These are phyloP conservation scores for Naja naja DNA, from an alignment of 2,113 vertebrate genomes.

Conservation along the genomic window DNA sequence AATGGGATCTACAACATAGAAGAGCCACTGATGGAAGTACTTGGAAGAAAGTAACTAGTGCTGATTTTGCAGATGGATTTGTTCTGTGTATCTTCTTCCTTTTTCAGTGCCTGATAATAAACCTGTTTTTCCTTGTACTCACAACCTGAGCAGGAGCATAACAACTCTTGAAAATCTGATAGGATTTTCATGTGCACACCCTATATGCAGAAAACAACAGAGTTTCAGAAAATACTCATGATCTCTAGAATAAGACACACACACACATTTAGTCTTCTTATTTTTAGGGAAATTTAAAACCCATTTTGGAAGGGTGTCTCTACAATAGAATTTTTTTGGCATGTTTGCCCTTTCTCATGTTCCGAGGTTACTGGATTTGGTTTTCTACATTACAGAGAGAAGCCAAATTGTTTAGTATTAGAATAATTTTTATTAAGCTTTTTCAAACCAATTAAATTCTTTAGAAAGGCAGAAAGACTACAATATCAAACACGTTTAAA, in stretches of 20 bases:
- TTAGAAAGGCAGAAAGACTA: neutral
- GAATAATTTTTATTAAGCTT: neutral
- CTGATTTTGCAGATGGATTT: neutral
- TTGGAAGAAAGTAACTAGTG: neutral
- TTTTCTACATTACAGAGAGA: no score
- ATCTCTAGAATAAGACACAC: neutral
- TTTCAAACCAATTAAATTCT: neutral
- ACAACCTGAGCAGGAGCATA: neutral
- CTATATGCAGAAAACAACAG: neutral
- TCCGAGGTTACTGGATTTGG: no score
- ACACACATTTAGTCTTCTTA: neutral
- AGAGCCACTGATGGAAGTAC: neutral
- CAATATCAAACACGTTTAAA: neutral
- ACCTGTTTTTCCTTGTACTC: neutral
- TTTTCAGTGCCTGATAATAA: neutral
- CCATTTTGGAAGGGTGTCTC: neutral
- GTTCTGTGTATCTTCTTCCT: no score
- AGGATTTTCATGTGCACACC: neutral
- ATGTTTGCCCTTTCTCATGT: neutral
- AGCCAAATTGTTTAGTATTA: no score
- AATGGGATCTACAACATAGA: neutral
- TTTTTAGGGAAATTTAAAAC: neutral
- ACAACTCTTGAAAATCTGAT: neutral
- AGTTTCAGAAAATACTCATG: neutral
- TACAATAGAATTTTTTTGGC: neutral